Evolutionary conservation across 2,888 invertebrate genomes (phyloP).

Genomic region (Coenonympha arcania): DNA sequence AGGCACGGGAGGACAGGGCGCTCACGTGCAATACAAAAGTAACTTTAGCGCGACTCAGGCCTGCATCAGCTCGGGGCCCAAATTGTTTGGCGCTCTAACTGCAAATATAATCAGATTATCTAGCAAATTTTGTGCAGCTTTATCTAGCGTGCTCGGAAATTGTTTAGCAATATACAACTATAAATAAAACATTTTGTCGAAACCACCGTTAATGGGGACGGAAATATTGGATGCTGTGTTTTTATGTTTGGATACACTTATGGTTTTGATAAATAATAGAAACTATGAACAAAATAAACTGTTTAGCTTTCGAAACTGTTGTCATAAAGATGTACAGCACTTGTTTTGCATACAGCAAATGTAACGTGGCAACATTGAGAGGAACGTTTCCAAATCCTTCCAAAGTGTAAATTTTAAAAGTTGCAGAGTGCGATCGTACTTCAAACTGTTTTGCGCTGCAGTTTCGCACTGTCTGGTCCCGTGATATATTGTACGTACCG

Average conservation of each 20-base stretch:
- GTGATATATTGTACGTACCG: constrained; percentile 62
- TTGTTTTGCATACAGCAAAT: constrained; percentile 16
- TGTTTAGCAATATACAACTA: not conserved
- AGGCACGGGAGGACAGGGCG: constrained; percentile 25
- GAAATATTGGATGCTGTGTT: not conserved
- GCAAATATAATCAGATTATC: constrained; percentile 26
- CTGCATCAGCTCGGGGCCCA: constrained; percentile 27
- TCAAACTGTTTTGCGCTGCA: constrained; percentile 34
- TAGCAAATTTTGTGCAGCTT: constrained; percentile 18
- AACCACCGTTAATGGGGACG: too few species aligned
- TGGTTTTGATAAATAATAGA: not conserved
- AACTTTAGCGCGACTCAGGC: constrained; percentile 31
- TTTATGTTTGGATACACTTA: not conserved
- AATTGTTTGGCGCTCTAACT: constrained; percentile 26
- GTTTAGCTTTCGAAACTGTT: not conserved
- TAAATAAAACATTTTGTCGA: not conserved
- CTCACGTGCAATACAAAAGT: constrained; percentile 41
- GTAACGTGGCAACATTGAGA: constrained; percentile 13
- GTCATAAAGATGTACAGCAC: constrained; percentile 3
- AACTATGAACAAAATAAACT: not conserved
- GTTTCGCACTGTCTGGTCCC: constrained; percentile 41
- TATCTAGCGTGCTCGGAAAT: constrained; percentile 11
- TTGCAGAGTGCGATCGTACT: constrained; percentile 31
- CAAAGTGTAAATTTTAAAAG: constrained; percentile 26
- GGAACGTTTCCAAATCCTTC: constrained; percentile 18